phyloP scores from a whole-genome alignment of 2,888 invertebrate genomes.

The Stenoptilia bipunctidactyla region DNA sequence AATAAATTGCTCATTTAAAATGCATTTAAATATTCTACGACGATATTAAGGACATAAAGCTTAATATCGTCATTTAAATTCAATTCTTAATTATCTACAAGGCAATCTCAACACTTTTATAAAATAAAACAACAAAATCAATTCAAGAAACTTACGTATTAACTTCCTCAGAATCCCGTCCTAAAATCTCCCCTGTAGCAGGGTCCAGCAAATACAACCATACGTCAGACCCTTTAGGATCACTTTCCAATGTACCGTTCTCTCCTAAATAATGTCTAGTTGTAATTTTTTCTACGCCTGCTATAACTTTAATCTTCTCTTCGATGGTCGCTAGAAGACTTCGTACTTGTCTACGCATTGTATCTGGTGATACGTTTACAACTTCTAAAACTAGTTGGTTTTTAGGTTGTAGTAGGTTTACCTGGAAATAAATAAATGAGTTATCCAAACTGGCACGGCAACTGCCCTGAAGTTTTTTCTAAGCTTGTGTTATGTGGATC shows the following conservation, averaged over 20 bases:
- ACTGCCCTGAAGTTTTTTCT: too few relatives aligned
- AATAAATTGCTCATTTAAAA: too few relatives aligned
- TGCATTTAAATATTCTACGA: too few relatives aligned
- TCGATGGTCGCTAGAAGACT: conserved; percentile 74
- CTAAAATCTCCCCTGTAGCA: conserved; percentile 78
- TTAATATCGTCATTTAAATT: too few relatives aligned
- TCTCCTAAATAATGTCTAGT: conserved; percentile 78
- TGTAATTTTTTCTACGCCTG: conserved; percentile 88
- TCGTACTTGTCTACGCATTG: conserved; percentile 66
- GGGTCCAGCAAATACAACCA: conserved; percentile 92
- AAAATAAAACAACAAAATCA: too few relatives aligned
- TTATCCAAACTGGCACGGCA: too few relatives aligned
- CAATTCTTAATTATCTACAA: too few relatives aligned
- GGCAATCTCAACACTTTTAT: too few relatives aligned
- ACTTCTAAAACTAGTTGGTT: conserved; percentile 85
- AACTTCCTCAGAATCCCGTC: conserved; percentile 78
- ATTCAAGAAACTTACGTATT: conserved; percentile 72
- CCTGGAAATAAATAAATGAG: conserved; percentile 39
- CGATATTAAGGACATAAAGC: too few relatives aligned
- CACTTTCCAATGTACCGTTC: conserved; percentile 82
- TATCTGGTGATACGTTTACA: conserved; percentile 79
- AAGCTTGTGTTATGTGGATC: too few relatives aligned
- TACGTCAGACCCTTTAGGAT: conserved; percentile 83
- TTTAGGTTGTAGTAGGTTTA: conserved; percentile 82
- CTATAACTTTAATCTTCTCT: conserved; percentile 79